Evolutionary conservation across 2,113 vertebrate species (phyloP), one percentile per base, ranked within the genome.

Genomic region (Osmerus eperlanus): DNA sequence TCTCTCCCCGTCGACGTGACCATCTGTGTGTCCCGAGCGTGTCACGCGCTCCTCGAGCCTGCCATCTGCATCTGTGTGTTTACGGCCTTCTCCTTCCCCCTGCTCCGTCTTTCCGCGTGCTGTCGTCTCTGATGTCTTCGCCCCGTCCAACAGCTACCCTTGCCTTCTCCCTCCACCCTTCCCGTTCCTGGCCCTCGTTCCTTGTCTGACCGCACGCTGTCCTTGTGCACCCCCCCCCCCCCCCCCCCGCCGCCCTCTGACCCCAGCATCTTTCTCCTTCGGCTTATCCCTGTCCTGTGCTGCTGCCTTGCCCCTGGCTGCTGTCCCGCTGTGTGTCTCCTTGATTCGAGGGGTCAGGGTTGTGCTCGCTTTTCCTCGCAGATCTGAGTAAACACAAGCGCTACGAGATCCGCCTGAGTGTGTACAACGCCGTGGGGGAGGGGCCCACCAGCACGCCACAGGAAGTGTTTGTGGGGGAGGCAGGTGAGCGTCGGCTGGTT

Each of bases 391-490:
- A 97, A 84, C 96, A 98, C 91, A 94, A 93, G 78, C 95, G 97
- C 68, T 99, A 98, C 0, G 97, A 99, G 92, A 95, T 99, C 84
- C 93, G 96, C 13, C 94, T 98, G 90, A 98, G 96, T 0, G 93
- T 97, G 78, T 99, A 97, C 87, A 99, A 99, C 0, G 94, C 96
- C 0, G 96, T 94, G 75, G 97, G 97, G 0, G 97, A 99, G 85
- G 96, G 96, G 0, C 97, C 97, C 47, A 90, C 91, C 86, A 98
- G 96, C 29, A 80, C 94, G 0, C 97, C 97, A 0, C 94, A 97
- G 81, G 97, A 99, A 84, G 97, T 99, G 67, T 99, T 99, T 2
- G 97, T 99, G 0, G 97, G 97, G 3, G 97, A 99, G 80, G 97
- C 97, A 0, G 96, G 97, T 99, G 85, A 90, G 94, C 81, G 11